Percentiles rank a stretch among this genome's conserved stretches.
Conservation (phyloP, 2,888 invertebrate species). For the Cheilosia scutellata region DNA sequence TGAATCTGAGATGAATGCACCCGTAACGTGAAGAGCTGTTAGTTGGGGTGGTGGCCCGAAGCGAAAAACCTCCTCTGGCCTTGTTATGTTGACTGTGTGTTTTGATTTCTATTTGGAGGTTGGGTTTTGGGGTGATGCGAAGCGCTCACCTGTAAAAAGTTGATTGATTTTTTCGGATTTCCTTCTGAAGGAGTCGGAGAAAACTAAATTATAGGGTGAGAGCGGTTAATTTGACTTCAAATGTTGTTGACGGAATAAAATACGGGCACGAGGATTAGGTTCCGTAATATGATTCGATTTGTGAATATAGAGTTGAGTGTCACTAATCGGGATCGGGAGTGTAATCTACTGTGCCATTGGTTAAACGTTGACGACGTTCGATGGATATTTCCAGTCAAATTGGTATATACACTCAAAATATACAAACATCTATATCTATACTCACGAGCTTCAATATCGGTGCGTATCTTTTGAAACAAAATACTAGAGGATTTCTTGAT, state of each 20-base stretch:
- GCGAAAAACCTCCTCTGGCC: slow-evolving; percentile 54
- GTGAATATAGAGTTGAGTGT: no score
- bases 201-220: slow-evolving; percentile 50
- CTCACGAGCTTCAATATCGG: no score
- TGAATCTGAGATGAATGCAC: slow-evolving; percentile 68
- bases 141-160: slow-evolving; percentile 60
- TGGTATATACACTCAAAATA: no score
- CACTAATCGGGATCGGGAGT: no score
- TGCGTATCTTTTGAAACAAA: no score
- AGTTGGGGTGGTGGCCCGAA: slow-evolving; percentile 35
- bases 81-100: slow-evolving; percentile 43
- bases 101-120: slow-evolving; percentile 47
- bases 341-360: no score
- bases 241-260: neutral
- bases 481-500: no score
- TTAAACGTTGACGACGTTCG: no score
- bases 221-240: slow-evolving; percentile 28
- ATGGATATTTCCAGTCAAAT: no score
- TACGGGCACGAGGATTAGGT: neutral
- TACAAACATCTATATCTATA: no score
- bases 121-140: neutral
- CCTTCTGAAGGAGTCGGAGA: slow-evolving; percentile 4
- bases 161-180: slow-evolving; percentile 65
- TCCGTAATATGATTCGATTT: neutral
- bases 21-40: slow-evolving; percentile 45